Evolutionary conservation across 2,888 invertebrate genomes (phyloP).

Genomic region (Melanotus villosus): DNA sequence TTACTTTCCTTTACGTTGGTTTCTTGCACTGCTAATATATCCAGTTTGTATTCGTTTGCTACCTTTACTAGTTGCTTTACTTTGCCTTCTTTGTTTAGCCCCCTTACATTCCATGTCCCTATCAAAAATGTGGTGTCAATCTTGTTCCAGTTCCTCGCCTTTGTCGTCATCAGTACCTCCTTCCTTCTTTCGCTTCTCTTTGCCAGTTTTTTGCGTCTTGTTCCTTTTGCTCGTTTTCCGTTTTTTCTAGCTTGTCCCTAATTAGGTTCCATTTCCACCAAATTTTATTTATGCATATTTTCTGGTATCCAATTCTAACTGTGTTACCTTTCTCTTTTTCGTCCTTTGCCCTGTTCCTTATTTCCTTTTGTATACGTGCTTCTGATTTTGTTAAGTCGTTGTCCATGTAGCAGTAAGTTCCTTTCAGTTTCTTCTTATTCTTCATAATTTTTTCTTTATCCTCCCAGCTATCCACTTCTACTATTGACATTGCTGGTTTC

Average conservation of each 20-base stretch:
- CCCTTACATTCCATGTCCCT: too few species aligned
- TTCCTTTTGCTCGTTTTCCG: neutral
- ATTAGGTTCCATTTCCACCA: slow-evolving; percentile 8
- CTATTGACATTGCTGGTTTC: neutral
- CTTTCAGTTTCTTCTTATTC: neutral
- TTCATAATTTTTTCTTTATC: neutral
- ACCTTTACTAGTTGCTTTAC: too few species aligned
- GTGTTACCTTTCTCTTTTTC: slow-evolving; percentile 1
- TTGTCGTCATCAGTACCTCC: neutral
- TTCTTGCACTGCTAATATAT: too few species aligned
- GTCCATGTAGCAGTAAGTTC: neutral
- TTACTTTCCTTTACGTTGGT: too few species aligned
- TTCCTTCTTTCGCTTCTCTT: neutral
- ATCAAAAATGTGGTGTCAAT: neutral
- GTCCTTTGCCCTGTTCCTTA: neutral
- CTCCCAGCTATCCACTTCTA: slow-evolving; percentile 1
- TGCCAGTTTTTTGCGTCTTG: neutral
- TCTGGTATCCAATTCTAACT: neutral
- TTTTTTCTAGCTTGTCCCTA: neutral
- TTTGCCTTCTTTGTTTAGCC: too few species aligned
- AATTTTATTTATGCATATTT: neutral
- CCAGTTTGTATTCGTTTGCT: too few species aligned
- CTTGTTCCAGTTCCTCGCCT: neutral
- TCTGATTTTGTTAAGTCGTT: neutral
- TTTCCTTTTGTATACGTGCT: neutral